Evolutionary conservation across 2,888 invertebrate species (phyloP).

Genomic region (Cheilosia vernalis): DNA sequence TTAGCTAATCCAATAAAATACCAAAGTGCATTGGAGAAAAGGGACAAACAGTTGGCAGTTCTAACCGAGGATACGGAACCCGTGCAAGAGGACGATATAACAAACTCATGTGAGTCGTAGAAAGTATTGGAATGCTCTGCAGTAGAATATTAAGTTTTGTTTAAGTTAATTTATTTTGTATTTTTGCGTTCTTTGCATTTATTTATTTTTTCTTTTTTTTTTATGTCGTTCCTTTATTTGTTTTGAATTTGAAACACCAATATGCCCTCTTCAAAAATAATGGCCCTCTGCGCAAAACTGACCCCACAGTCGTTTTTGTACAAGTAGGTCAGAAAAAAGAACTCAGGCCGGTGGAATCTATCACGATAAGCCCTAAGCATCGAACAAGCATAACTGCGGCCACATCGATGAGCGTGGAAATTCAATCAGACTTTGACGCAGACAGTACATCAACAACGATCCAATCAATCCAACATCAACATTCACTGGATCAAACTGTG

Average conservation of each 20-base stretch:
- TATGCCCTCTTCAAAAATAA: slow-evolving; percentile 51
- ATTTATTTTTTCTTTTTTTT: slow-evolving; percentile 76
- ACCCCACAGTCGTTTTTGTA: slow-evolving; percentile 82
- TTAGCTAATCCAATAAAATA: slow-evolving; percentile 98
- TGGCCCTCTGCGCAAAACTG: slow-evolving; percentile 59
- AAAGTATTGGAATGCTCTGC: slow-evolving; percentile 49
- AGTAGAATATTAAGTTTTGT: slow-evolving; percentile 19
- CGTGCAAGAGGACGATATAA: slow-evolving; percentile 84
- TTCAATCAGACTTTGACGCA: slow-evolving; percentile 77
- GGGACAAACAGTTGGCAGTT: slow-evolving; percentile 94
- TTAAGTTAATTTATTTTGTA: slow-evolving; percentile 15
- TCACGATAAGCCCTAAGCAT: slow-evolving; percentile 84
- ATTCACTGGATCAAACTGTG: slow-evolving; percentile 82
- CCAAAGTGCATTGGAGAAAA: slow-evolving; percentile 96
- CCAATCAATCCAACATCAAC: slow-evolving; percentile 81
- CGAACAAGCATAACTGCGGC: slow-evolving; percentile 82
- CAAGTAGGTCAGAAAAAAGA: slow-evolving; percentile 84
- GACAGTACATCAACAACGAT: slow-evolving; percentile 78
- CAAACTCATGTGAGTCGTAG: slow-evolving; percentile 82
- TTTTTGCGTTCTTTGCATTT: slow-evolving; percentile 55
- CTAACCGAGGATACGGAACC: slow-evolving; percentile 92
- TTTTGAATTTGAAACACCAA: slow-evolving; percentile 77
- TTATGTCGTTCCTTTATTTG: slow-evolving; percentile 76
- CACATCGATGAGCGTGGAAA: slow-evolving; percentile 79
- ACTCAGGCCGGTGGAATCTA: slow-evolving; percentile 81